These are phyloP conservation scores for Corythornis cristatus DNA, from an alignment of 2,113 vertebrate genomes.

Conservation along the genomic window DNA sequence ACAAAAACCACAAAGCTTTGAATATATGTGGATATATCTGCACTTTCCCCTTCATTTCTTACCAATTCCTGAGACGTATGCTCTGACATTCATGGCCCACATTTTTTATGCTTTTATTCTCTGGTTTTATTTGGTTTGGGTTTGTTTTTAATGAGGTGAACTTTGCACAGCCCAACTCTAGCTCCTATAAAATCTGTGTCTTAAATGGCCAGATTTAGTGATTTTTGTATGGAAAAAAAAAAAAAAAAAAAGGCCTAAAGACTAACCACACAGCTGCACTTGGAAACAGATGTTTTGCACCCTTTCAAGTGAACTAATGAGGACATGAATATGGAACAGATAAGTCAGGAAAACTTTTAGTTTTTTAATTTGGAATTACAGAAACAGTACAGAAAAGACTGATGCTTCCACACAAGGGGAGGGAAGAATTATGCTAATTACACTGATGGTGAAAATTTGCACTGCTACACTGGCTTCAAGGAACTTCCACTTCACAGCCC, in stretches of 20 bases:
- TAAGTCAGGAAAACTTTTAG: background rate
- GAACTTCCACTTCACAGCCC: background rate
- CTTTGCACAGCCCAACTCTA: constrained; percentile 20
- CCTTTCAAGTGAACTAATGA: background rate
- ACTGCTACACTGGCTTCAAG: background rate
- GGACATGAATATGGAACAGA: background rate
- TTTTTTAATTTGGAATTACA: background rate
- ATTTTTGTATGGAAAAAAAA: background rate
- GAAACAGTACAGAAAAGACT: background rate
- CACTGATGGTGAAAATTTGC: background rate
- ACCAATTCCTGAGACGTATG: background rate
- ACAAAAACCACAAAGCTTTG: background rate
- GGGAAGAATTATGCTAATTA: background rate
- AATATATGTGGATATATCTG: background rate
- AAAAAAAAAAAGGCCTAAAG: background rate
- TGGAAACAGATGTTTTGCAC: constrained; percentile 16
- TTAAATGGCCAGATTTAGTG: background rate
- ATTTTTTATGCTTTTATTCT: background rate
- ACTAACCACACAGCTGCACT: background rate
- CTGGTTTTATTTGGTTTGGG: constrained; percentile 44
- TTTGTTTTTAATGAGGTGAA: constrained; percentile 62
- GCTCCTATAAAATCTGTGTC: constrained; percentile 40
- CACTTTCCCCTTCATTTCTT: background rate
- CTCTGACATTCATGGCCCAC: background rate
- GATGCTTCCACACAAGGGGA: background rate